These are phyloP conservation scores for Calameuta filiformis DNA, from an alignment of 2,888 invertebrate genomes.

Conservation along the genomic window DNA sequence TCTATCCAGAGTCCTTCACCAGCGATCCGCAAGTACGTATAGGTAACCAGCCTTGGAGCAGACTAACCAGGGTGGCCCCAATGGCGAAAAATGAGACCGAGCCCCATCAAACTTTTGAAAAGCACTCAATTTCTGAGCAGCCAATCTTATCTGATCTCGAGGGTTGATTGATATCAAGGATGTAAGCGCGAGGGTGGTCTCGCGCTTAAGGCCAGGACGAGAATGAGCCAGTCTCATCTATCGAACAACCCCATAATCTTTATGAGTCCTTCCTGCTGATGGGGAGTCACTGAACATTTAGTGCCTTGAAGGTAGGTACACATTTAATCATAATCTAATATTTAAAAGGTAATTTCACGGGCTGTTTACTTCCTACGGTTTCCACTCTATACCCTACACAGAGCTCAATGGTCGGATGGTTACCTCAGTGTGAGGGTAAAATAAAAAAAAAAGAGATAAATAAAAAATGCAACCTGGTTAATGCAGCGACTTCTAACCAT, in stretches of 20 bases:
- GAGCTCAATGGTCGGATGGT: background rate
- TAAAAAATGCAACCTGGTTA: background rate
- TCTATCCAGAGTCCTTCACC: background rate
- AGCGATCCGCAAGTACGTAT: background rate
- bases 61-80: constrained; percentile 19
- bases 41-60: background rate
- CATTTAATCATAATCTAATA: constrained; percentile 67
- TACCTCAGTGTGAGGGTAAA: background rate
- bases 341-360: constrained; percentile 67
- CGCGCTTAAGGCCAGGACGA: constrained; percentile 32
- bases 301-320: constrained; percentile 59
- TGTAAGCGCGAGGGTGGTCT: constrained; percentile 24
- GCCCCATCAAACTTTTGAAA: constrained; percentile 46
- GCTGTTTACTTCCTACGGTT: constrained; percentile 59
- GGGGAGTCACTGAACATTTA: constrained; percentile 53
- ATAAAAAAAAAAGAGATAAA: background rate
- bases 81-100: constrained; percentile 16
- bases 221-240: constrained; percentile 38
- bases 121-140: constrained; percentile 54
- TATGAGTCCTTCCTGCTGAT: constrained; percentile 34
- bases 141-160: constrained; percentile 61
- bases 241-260: constrained; percentile 47
- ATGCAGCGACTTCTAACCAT: background rate
- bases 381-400: background rate
- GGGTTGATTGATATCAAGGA: constrained; percentile 58